Conservation (phyloP, 2,888 invertebrate species). For the Pollenia griseotomentosa region DNA sequence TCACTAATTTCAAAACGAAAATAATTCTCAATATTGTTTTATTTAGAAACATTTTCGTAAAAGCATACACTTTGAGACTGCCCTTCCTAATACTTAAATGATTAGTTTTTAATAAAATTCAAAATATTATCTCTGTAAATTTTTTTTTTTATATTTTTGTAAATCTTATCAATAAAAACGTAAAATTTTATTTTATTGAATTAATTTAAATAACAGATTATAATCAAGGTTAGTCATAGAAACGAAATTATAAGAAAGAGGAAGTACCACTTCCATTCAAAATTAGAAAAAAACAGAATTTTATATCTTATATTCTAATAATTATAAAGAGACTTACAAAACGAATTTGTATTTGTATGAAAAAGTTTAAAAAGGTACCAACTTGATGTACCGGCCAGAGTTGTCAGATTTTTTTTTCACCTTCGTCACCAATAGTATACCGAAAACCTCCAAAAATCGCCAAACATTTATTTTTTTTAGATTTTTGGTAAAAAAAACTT, state of each 20-base stretch:
- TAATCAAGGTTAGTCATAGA: not conserved
- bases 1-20: not conserved
- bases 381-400: too few species aligned
- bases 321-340: too few species aligned
- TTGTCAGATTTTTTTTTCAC: too few species aligned
- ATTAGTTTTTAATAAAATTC: not conserved
- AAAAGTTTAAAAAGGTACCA: too few species aligned
- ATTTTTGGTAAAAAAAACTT: too few species aligned
- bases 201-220: constrained; percentile 3
- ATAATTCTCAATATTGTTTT: constrained; percentile 15
- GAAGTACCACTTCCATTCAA: not conserved
- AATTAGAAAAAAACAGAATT: too few species aligned
- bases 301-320: too few species aligned
- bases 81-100: constrained; percentile 2
- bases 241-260: not conserved
- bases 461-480: too few species aligned
- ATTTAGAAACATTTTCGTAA: constrained; percentile 6
- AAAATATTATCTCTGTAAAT: not conserved
- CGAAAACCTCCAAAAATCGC: too few species aligned
- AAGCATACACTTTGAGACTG: not conserved
- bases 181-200: not conserved
- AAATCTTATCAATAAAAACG: constrained; percentile 27
- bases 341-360: too few species aligned
- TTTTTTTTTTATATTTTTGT: constrained; percentile 2
- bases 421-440: too few species aligned